Conservation (phyloP, 2,113 vertebrate genomes). For the Ophthalmolycus amberensis region DNA sequence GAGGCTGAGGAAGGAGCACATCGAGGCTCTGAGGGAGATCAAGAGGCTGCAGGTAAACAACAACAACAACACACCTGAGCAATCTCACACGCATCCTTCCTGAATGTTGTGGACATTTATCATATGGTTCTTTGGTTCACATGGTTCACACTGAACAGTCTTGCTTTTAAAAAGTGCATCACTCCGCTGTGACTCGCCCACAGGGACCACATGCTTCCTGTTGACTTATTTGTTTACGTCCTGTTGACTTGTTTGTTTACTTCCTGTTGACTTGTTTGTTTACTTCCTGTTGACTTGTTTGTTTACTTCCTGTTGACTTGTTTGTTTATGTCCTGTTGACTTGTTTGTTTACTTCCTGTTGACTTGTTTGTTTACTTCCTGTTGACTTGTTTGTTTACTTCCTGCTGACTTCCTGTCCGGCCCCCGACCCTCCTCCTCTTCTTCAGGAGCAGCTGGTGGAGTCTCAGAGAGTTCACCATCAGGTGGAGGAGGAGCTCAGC, state of each 20-base stretch:
- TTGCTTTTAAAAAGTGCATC: too few relatives aligned
- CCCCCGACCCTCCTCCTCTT: neutral
- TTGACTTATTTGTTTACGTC: neutral
- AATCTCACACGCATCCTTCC: neutral
- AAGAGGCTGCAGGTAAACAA: constrained; percentile 87
- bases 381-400: too few relatives aligned
- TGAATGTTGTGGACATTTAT: too few relatives aligned
- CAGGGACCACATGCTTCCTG: neutral
- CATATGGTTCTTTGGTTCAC: too few relatives aligned
- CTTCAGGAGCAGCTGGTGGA: constrained; percentile 87
- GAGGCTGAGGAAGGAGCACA: constrained; percentile 86
- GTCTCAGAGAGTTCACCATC: constrained; percentile 85
- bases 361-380: too few relatives aligned
- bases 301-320: too few relatives aligned
- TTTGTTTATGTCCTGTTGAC: too few relatives aligned
- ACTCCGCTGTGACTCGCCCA: too few relatives aligned
- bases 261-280: neutral
- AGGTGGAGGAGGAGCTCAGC: constrained; percentile 87
- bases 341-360: too few relatives aligned
- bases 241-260: neutral
- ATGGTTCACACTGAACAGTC: too few relatives aligned
- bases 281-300: neutral
- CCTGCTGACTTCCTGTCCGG: too few relatives aligned
- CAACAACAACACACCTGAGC: too few relatives aligned
- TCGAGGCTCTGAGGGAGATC: constrained; percentile 88